Percentiles rank a stretch among this genome's conserved stretches.
Conservation (phyloP, 2,113 vertebrate genomes). For the Chaenogobius annularis region DNA sequence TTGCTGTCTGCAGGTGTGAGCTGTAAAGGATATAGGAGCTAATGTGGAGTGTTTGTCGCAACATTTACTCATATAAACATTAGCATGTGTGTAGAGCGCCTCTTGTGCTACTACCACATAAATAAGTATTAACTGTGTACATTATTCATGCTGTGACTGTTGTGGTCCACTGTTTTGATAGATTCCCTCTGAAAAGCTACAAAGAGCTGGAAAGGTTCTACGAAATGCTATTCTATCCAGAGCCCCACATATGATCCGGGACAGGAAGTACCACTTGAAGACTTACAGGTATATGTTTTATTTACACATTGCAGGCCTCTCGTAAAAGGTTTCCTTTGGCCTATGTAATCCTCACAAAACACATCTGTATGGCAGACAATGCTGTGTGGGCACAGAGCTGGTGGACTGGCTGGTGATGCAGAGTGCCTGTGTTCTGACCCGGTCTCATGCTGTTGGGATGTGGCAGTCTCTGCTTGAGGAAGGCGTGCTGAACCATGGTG, state of each 20-base stretch:
- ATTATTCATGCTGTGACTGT: background rate
- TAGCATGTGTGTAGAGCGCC: background rate
- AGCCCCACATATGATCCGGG: constrained; percentile 98
- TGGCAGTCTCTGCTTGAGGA: constrained; percentile 96
- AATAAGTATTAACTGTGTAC: background rate
- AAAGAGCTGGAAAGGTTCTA: constrained; percentile 91
- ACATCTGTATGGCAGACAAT: constrained; percentile 81
- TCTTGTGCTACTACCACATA: background rate
- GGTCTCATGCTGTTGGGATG: constrained; percentile 95
- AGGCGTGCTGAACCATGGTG: constrained; percentile 93
- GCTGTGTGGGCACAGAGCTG: constrained; percentile 95
- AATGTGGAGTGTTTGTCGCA: constrained; percentile 18
- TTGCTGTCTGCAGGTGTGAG: constrained; percentile 36
- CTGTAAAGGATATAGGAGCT: constrained; percentile 24
- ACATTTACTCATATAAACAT: background rate
- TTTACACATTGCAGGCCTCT: background rate
- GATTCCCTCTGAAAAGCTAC: constrained; percentile 96
- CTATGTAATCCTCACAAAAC: background rate
- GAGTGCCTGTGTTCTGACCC: constrained; percentile 91
- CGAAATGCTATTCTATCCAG: constrained; percentile 91
- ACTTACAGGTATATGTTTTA: constrained; percentile 85
- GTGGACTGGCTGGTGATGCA: constrained; percentile 97
- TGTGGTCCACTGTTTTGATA: constrained; percentile 50
- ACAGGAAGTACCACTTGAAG: constrained; percentile 97
- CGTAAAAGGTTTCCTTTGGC: background rate